Base-by-base conservation (phyloP, 2,797 vertebrate genomes). In the Vireo griseus region DNA sequence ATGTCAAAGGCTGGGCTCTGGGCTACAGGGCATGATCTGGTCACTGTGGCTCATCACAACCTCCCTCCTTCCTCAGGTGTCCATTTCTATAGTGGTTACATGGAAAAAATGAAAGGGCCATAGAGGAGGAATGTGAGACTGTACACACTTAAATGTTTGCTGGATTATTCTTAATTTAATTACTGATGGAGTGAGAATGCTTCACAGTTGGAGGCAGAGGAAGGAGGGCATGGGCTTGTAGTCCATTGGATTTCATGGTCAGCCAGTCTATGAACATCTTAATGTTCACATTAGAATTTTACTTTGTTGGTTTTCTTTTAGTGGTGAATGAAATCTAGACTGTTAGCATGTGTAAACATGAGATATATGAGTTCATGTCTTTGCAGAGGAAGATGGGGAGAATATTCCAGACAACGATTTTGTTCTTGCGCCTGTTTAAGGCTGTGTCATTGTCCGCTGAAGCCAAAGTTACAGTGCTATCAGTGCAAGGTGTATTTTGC, bases 301-400 rank as follows among this genome's bases (percentile, higher is more conserved):
- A 75, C 84, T 92, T 91, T 86, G 40, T 94, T 92, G 47, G 25
- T 76, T 92, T 95, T 50, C 45, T 90, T 96, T 91, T 92, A 94
- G 88, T 86, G 73, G 69, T 79, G 54, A 94, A 91, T 86, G 66
- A 90, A 88, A 94, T 81, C 79, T 72, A 59, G 58, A 75, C 67
- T 68, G 55, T 91, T 91, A 92, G 44, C 48, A 50, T 33, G 5
- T 63, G 82, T 81, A 90, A 92, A 95, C 85, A 69, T 45, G 48
- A 69, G 15, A 72, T 83, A 58, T 74, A 65, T 21, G 47, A 78
- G 69, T 80, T 93, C 52, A 55, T 63, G 37, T 16, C 84, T 81
- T 83, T 94, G 58, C 51, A 83, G 86, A 87, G 72, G 88, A 92
- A 85, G 73, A 71, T 33, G 66, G 33, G 26, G 48, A 66, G 54